Conservation (phyloP, 2,888 invertebrate species). For the Nesidiocoris tenuis region DNA sequence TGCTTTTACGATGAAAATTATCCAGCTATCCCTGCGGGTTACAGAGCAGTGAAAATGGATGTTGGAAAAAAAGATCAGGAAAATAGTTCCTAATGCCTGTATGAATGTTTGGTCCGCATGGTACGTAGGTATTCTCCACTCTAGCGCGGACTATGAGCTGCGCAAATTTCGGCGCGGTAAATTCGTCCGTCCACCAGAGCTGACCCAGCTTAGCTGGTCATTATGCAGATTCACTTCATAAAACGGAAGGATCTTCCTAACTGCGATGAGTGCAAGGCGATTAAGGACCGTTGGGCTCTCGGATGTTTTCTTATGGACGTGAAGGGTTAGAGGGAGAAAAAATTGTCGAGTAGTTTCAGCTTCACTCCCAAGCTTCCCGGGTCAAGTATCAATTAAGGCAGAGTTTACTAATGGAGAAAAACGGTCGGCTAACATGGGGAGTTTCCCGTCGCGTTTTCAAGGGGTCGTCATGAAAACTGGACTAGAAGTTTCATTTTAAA, state of each 20-base stretch:
- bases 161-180: too few relatives aligned
- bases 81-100: too few relatives aligned
- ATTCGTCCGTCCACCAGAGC: too few relatives aligned
- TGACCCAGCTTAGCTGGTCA: not conserved
- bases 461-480: not conserved
- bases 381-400: not conserved
- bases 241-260: not conserved
- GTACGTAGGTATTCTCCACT: too few relatives aligned
- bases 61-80: too few relatives aligned
- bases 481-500: not conserved
- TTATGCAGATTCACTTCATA: not conserved
- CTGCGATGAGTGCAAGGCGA: not conserved
- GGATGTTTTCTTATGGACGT: not conserved
- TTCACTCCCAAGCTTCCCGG: not conserved
- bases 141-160: too few relatives aligned
- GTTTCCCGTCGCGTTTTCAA: not conserved
- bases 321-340: not conserved
- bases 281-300: not conserved
- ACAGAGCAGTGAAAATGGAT: too few relatives aligned
- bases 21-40: too few relatives aligned
- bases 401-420: not conserved
- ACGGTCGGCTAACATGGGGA: not conserved
- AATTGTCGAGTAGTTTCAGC: not conserved
- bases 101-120: too few relatives aligned
- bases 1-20: too few relatives aligned